Conservation (phyloP, 30 jellyfish, hydroid and myxozoan species). For the Phacellophora camtschatica region DNA sequence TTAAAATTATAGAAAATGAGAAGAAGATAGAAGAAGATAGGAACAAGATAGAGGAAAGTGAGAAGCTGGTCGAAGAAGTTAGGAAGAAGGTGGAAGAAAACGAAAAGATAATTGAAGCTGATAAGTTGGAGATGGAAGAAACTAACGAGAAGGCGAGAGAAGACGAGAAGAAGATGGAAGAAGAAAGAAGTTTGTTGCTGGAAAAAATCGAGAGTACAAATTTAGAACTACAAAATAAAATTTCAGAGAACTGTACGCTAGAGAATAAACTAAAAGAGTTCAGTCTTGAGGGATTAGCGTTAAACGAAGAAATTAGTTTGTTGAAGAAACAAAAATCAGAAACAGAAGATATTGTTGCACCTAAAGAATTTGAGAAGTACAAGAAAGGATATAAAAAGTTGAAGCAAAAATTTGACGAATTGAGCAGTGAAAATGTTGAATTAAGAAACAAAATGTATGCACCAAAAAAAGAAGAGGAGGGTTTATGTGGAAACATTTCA, state of each 20-base stretch:
- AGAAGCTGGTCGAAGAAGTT: not conserved
- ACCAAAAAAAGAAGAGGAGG: not conserved
- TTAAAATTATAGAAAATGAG: not conserved
- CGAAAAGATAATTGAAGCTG: not conserved
- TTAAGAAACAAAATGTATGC: constrained; percentile 1
- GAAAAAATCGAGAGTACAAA: not conserved
- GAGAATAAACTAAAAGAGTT: not conserved
- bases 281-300: not conserved
- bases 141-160: too few species aligned
- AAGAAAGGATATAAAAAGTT: not conserved
- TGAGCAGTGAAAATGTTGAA: not conserved
- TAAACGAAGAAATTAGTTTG: not conserved
- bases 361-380: not conserved
- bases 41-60: constrained; percentile 16
- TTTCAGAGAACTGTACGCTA: not conserved
- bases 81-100: constrained; percentile 17
- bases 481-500: not conserved
- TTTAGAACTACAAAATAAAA: not conserved
- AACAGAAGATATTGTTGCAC: not conserved
- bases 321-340: not conserved
- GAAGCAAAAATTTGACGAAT: not conserved
- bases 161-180: constrained; percentile 3
- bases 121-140: not conserved
- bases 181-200: not conserved
- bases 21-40: not conserved